Base-by-base conservation (phyloP, 2,113 vertebrate species). In the Baryphthengus martii region DNA sequence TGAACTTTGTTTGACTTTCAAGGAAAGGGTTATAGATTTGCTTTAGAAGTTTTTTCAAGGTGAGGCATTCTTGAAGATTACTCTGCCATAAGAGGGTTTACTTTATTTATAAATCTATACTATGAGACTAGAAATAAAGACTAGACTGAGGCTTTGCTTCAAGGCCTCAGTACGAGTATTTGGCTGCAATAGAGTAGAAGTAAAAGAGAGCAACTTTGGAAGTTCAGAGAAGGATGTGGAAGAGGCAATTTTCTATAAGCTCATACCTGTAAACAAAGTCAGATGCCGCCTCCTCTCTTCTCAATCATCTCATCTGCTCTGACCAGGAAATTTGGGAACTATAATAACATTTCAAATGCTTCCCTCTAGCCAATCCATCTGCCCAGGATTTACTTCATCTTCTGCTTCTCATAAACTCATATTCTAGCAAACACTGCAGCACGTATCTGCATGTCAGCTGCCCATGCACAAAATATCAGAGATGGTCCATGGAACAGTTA, bases 61-160 rank as follows among this genome's bases (percentile, higher is more conserved):
- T 88, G 53, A 84, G 55, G 31, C 29, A 84, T 83, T 94, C 88
- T 71, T 86, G 70, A 75, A 85, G 73, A 82, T 89, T 79, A 85
- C 44, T 65, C 42, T 91, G 87, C 74, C 66, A 37, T 75, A 62
- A 77, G 50, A 47, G 40, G 40, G 37, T 81, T 93, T 84, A 52
- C 21, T 78, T 92, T 93, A 84, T 89, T 86, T 89, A 68, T 66
- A 49, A 56, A 82, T 79, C 55, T 79, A 44, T 76, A 76, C 37
- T 50, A 44, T 28, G 14, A 89, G 44, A 49, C n/a, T 79, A 66
- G 89, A 94, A 82, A 85, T 53, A 85, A 85, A 85, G 55, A 18
- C 21, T 85, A 49, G 37, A 23, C 40, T 29, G 50, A 80, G 89
- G 37, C 37, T 93, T 93, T 72, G 70, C 35, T 87, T 42, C 23